Evolutionary conservation across 1,140 invertebrate genomes (phyloP), one percentile per base, ranked within the genome.

Genomic region (Procambarus virginalis): DNA sequence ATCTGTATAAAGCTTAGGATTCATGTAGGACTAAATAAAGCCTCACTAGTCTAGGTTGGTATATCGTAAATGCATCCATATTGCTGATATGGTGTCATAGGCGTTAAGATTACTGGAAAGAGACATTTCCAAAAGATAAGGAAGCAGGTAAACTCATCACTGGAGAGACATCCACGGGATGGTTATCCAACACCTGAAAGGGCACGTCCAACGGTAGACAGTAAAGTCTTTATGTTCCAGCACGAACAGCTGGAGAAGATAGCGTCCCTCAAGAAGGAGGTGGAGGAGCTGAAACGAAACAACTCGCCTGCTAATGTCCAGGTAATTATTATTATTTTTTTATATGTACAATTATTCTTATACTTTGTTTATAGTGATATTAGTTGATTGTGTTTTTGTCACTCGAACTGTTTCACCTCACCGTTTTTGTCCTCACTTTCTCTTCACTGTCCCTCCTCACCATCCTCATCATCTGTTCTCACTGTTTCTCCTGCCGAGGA

Each of bases 231-330:
- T 20, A 34, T 22, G 3, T 76, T 45, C 46, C 83, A 84, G 73
- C 64, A 51, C n/a, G 68, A 86, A 55, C 84, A 86, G 75, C 75
- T 86, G 75, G 84, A 86, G 49, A 78, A 3, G 12, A 86, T 86
- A 9, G 70, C 73, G 22, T n/a, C 17, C 0, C 84, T 86, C 49
- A 77, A 49, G 51, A 22, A 77, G 51, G 14, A 78, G 51, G 9
- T 86, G 84, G 75, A 86, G n/a, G 46, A 86, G 48, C 68, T 73
- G n/a, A 73, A 9, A 34, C 68, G 34, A 73, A 8, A 73, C 3
- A n/a, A 20, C 14, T 20, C 5, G 51, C 3, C 22, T 9, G n/a
- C 76, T 49, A 6, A 20, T 6, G 51, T 5, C 14, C 76, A 78
- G 46, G 76, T 78, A 10, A 48, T 2, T 48, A n/a, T 46, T 45